Percentiles rank a stretch among this genome's conserved stretches.
phyloP scores from a whole-genome alignment of 2,113 vertebrate species.

The Saiga tatarica region DNA sequence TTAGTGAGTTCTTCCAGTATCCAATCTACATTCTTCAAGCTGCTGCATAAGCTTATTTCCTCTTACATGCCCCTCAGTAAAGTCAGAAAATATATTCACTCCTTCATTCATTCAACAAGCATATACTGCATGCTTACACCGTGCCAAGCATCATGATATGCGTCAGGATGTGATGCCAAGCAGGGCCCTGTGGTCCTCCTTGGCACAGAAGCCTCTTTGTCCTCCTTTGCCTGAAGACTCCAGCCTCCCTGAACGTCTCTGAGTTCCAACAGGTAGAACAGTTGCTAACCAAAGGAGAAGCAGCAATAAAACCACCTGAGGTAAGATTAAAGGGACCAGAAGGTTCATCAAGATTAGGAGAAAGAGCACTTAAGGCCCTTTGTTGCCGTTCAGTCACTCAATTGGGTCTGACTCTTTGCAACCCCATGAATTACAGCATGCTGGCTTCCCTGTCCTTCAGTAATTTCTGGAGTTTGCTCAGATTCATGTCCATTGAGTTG shows the following conservation, averaged over 20 bases:
- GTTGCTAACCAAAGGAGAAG: not conserved
- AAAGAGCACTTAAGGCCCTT: not conserved
- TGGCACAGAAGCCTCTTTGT: not conserved
- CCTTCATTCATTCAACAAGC: not conserved
- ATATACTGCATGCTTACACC: not conserved
- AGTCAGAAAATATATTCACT: not conserved
- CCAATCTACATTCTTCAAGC: not conserved
- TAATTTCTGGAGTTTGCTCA: not conserved
- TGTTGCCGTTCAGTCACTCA: not conserved
- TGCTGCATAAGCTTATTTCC: not conserved
- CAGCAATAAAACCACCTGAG: not conserved
- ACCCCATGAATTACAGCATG: not conserved
- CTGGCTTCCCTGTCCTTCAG: not conserved
- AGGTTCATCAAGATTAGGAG: not conserved
- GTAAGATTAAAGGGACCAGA: not conserved
- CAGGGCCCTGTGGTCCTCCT: not conserved
- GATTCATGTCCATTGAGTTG: not conserved
- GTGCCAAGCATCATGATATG: too few species aligned
- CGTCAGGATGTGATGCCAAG: not conserved
- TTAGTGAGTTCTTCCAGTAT: not conserved
- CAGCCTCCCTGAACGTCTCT: not conserved
- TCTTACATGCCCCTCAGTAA: not conserved
- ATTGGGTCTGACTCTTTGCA: not conserved
- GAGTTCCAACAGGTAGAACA: not conserved
- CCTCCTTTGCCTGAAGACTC: not conserved